Evolutionary conservation across 2,888 invertebrate genomes (phyloP).

Genomic region (Tiliacea aurago): DNA sequence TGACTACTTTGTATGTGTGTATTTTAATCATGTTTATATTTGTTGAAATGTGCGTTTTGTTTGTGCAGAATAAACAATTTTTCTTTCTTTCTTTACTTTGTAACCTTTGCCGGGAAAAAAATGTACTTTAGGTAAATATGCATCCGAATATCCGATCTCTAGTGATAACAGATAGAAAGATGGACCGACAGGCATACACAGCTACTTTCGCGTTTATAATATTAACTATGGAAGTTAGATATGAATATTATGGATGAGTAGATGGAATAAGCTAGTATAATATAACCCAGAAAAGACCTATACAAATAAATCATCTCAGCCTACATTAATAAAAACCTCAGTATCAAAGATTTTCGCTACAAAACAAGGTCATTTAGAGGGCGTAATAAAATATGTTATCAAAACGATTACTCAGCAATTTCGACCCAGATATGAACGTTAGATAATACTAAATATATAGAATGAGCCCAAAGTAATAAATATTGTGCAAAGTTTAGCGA

Average conservation of each 20-base stretch:
- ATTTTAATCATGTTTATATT: too few species aligned
- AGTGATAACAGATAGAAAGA: too few species aligned
- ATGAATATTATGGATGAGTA: not conserved
- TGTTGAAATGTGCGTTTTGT: too few species aligned
- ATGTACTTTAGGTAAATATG: too few species aligned
- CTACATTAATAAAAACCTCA: not conserved
- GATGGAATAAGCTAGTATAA: not conserved
- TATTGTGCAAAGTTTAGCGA: conserved; percentile 24
- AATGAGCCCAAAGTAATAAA: conserved; percentile 38
- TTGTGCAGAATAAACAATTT: too few species aligned
- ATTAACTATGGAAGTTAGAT: not conserved
- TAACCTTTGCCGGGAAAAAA: too few species aligned
- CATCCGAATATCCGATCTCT: too few species aligned
- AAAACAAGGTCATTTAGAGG: conserved; percentile 33
- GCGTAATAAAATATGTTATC: conserved; percentile 20
- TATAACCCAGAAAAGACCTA: not conserved
- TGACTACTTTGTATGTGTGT: too few species aligned
- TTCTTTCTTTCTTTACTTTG: too few species aligned
- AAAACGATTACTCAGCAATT: conserved; percentile 30
- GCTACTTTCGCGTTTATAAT: not conserved
- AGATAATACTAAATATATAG: conserved; percentile 41
- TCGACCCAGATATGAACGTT: conserved; percentile 25
- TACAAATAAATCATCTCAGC: not conserved
- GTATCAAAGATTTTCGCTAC: not conserved
- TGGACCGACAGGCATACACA: not conserved